Percentiles rank a stretch among this genome's conserved stretches.
Evolutionary conservation across 2,888 invertebrate species (phyloP).

Genomic region (Dryadula phaetusa): DNA sequence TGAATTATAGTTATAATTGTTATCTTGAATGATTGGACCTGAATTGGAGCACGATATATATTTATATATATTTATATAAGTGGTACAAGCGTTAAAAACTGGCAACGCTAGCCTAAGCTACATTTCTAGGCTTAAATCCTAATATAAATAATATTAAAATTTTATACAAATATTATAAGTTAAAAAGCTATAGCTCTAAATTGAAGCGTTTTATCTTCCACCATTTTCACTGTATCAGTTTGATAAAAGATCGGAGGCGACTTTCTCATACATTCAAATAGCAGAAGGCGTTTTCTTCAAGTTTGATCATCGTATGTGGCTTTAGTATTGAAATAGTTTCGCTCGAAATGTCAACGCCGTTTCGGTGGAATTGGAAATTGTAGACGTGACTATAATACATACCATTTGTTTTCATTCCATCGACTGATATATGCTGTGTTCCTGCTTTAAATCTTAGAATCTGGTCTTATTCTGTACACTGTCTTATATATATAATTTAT

Average conservation of each 20-base stretch:
- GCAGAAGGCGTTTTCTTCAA: slow-evolving; percentile 42
- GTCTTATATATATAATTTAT: not conserved
- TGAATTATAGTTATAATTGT: no score
- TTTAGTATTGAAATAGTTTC: slow-evolving; percentile 48
- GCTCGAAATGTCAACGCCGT: slow-evolving; percentile 46
- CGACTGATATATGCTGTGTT: slow-evolving; percentile 32
- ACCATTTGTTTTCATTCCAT: slow-evolving; percentile 45
- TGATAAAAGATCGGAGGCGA: slow-evolving; percentile 12
- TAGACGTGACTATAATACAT: slow-evolving; percentile 48
- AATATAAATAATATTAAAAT: no score
- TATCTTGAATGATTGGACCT: slow-evolving; percentile 85
- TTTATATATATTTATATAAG: no score
- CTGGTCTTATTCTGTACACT: not conserved
- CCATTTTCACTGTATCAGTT: not conserved
- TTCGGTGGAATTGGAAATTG: slow-evolving; percentile 47
- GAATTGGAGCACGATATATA: slow-evolving; percentile 88
- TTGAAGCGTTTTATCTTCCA: slow-evolving; percentile 4
- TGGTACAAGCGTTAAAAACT: no score
- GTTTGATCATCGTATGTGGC: slow-evolving; percentile 44
- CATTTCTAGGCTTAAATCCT: no score
- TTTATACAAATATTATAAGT: not conserved
- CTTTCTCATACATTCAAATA: slow-evolving; percentile 43
- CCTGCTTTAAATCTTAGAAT: slow-evolving; percentile 29
- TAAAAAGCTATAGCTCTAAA: not conserved
- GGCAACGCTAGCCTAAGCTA: no score